Base-by-base conservation (phyloP, 1,140 invertebrate species). In the Drosophila pallidifrons region DNA sequence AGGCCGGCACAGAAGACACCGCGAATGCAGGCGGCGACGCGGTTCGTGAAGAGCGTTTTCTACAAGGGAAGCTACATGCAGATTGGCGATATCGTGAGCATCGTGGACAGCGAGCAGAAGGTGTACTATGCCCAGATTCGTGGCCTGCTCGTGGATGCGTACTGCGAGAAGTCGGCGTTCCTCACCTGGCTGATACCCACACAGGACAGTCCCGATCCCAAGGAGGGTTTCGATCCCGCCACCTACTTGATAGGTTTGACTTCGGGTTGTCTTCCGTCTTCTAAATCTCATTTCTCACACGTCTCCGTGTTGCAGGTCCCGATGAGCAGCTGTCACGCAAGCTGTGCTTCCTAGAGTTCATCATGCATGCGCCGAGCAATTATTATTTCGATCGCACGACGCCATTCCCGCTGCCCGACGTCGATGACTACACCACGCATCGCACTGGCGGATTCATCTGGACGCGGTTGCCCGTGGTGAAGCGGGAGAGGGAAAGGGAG, bases 131-230 rank as follows among this genome's bases (percentile, higher is more conserved):
- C 97, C 38, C 98, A 99, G 93, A 96, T 99, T 35, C 94, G 96
- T 77, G 97, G 97, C 1, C 95, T 99, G 59, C 93, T 98, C 20
- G 97, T 97, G 7, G 98, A 99, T 92, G 97, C 98, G 87, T 98
- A 97, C 93, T 98, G 97, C 89, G 97, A 98, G 88, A 98, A 98
- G 93, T 98, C 97, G 93, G 97, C 97, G 5, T 96, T 97, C 5
- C 94, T 99, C n/a, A 98, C 97, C 0, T 99, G 98, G 98, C 93
- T 99, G 1, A 93, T 99, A 45, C 98, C 98, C 8, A 98, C 97
- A 2, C 94, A 95, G 77, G 94, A 95, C n/a, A 98, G 96, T 91
- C 96, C 96, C 16, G 95, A 95, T 47, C 95, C 96, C 11, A 95
- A 95, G 79, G 94, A 96, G 86, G 94, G 95, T 46, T 99, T 99